Conservation (phyloP, 2,888 invertebrate genomes). For the Diplazon laetatorius region DNA sequence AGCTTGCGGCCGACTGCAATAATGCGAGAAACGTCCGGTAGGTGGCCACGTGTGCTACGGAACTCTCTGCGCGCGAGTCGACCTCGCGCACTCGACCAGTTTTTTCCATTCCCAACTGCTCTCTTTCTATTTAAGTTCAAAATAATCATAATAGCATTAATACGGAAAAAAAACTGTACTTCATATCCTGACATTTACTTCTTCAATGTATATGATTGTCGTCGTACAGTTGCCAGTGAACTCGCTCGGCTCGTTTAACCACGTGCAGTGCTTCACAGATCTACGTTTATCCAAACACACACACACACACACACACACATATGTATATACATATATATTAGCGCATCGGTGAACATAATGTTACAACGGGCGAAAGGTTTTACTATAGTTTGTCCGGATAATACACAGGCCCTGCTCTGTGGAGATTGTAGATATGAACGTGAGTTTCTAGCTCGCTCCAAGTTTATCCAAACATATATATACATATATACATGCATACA, state of each 20-base stretch:
- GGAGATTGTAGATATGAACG: slow-evolving; percentile 40
- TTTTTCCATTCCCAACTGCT: too few species aligned
- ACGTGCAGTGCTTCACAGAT: slow-evolving; percentile 5
- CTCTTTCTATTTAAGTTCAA: too few species aligned
- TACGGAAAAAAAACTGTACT: too few species aligned
- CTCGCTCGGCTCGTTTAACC: slow-evolving; percentile 35
- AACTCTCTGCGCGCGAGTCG: too few species aligned
- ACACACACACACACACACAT: not conserved
- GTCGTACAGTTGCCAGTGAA: slow-evolving; percentile 27
- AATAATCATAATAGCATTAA: too few species aligned
- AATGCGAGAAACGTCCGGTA: too few species aligned
- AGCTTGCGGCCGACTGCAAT: too few species aligned
- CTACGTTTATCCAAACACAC: not conserved
- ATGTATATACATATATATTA: not conserved
- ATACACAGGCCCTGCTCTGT: slow-evolving; percentile 30
- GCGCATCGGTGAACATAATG: slow-evolving; percentile 18
- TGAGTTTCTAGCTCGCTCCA: slow-evolving; percentile 23
- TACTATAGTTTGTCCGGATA: slow-evolving; percentile 42
- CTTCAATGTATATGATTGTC: not conserved
- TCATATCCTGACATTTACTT: not conserved
- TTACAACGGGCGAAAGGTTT: too few species aligned
- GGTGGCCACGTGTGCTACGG: too few species aligned
- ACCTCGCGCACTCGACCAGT: too few species aligned
- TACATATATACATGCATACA: not conserved
- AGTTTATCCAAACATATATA: slow-evolving; percentile 4